These are phyloP conservation scores for Stigmatopora nigra DNA, from an alignment of 2,113 vertebrate species.

Conservation along the genomic window DNA sequence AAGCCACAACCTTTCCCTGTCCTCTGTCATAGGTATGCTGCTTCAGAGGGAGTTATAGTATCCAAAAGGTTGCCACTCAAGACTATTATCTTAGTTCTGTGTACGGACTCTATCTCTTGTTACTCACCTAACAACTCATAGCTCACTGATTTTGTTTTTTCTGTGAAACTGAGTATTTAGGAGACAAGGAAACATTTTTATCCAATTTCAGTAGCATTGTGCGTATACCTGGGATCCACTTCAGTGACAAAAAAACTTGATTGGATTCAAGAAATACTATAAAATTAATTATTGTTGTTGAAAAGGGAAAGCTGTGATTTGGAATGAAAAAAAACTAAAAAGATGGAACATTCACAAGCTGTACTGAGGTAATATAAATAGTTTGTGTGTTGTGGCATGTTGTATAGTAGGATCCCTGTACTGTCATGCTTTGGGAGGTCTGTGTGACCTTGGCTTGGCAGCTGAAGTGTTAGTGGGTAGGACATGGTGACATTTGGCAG, in stretches of 20 bases:
- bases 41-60: slow-evolving; percentile 12
- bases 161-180: too few relatives aligned
- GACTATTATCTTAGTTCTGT: slow-evolving; percentile 23
- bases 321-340: too few relatives aligned
- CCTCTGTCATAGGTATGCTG: slow-evolving; percentile 24
- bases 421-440: neutral
- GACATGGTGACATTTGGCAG: slow-evolving; percentile 14
- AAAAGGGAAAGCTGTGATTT: neutral
- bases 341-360: neutral
- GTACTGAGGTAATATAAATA: neutral
- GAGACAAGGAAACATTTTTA: too few relatives aligned
- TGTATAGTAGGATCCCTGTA: neutral
- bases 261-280: neutral
- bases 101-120: too few relatives aligned
- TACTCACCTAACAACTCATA: too few relatives aligned
- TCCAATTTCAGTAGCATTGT: too few relatives aligned
- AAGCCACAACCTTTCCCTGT: slow-evolving; percentile 48
- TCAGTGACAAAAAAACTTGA: too few relatives aligned
- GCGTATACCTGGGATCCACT: too few relatives aligned
- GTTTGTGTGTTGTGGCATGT: neutral
- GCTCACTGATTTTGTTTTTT: too few relatives aligned
- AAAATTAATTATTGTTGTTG: neutral
- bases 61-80: neutral
- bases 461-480: slow-evolving; percentile 30
- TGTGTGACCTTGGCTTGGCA: slow-evolving; percentile 25